A percentile compares a stretch with the other conserved stretches of the same genome.
Evolutionary conservation across 1,140 invertebrate species (phyloP).

Genomic region (Chironomus tepperi): DNA sequence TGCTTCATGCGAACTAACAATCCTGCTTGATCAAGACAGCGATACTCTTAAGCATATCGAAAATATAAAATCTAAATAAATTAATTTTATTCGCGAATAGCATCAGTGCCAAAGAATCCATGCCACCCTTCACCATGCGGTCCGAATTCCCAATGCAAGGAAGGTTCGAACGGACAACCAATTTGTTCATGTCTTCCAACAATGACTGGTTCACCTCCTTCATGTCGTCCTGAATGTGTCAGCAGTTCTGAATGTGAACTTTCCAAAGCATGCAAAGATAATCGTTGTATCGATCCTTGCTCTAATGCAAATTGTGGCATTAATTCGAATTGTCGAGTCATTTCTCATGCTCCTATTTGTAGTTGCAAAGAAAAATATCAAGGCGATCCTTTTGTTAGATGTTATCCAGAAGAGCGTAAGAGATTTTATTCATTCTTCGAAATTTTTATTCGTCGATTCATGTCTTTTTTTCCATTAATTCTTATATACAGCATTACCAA

Average conservation of each 20-base stretch:
- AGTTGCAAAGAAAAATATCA: slow-evolving; percentile 61
- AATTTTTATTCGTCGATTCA: too few species aligned
- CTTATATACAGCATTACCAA: too few species aligned
- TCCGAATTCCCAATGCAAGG: slow-evolving; percentile 57
- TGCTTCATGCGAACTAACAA: slow-evolving; percentile 21
- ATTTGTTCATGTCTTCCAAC: slow-evolving; percentile 62
- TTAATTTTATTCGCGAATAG: not conserved
- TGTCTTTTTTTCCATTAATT: too few species aligned
- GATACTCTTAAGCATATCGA: not conserved
- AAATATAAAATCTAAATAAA: not conserved
- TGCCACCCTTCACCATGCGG: slow-evolving; percentile 75
- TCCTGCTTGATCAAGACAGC: not conserved
- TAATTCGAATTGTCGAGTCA: slow-evolving; percentile 68
- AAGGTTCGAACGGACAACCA: slow-evolving; percentile 46
- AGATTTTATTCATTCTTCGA: slow-evolving; percentile 25
- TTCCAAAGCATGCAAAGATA: slow-evolving; percentile 63
- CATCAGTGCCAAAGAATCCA: slow-evolving; percentile 43
- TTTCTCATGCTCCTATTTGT: slow-evolving; percentile 71
- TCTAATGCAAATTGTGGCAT: slow-evolving; percentile 64
- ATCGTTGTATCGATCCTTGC: slow-evolving; percentile 74
- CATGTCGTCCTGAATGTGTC: slow-evolving; percentile 69
- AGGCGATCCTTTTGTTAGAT: slow-evolving; percentile 64
- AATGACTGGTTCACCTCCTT: slow-evolving; percentile 69
- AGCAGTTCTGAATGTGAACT: slow-evolving; percentile 67
- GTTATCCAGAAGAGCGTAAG: slow-evolving; percentile 38